phyloP scores from a whole-genome alignment of 2,113 vertebrate genomes.

The Oryzias celebensis region DNA sequence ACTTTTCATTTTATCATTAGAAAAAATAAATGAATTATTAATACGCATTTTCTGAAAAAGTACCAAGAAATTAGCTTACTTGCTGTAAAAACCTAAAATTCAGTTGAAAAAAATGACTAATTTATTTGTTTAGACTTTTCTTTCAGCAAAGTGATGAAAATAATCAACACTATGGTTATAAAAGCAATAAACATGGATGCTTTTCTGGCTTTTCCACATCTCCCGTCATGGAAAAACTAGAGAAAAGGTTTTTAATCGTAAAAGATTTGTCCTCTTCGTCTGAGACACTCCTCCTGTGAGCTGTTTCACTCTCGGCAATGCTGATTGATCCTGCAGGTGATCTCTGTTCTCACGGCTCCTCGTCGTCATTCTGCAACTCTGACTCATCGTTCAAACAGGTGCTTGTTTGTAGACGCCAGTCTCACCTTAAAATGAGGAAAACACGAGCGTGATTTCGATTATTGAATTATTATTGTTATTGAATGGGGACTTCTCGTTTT shows the following conservation, averaged over 20 bases:
- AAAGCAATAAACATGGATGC: too few relatives aligned
- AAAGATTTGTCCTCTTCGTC: neutral
- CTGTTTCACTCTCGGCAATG: constrained; percentile 25
- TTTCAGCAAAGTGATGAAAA: too few relatives aligned
- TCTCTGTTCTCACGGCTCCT: constrained; percentile 7
- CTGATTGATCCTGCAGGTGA: constrained; percentile 32
- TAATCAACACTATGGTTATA: too few relatives aligned
- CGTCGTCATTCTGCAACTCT: constrained; percentile 31
- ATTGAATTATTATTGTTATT: neutral
- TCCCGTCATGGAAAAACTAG: too few relatives aligned
- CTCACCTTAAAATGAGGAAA: constrained; percentile 14
- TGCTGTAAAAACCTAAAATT: too few relatives aligned
- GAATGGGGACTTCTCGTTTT: constrained; percentile 5
- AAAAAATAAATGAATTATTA: too few relatives aligned
- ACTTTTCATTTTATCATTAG: too few relatives aligned
- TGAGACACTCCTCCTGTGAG: neutral
- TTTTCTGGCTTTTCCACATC: too few relatives aligned
- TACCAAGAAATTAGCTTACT: too few relatives aligned
- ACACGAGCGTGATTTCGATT: constrained; percentile 2
- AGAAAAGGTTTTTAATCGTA: neutral
- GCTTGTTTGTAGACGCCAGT: neutral
- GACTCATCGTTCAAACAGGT: constrained; percentile 43
- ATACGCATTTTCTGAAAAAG: too few relatives aligned
- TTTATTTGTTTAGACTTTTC: too few relatives aligned
- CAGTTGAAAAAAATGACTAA: too few relatives aligned